Conservation (phyloP, 2,113 vertebrate species). For the Oreochromis spilurus region DNA sequence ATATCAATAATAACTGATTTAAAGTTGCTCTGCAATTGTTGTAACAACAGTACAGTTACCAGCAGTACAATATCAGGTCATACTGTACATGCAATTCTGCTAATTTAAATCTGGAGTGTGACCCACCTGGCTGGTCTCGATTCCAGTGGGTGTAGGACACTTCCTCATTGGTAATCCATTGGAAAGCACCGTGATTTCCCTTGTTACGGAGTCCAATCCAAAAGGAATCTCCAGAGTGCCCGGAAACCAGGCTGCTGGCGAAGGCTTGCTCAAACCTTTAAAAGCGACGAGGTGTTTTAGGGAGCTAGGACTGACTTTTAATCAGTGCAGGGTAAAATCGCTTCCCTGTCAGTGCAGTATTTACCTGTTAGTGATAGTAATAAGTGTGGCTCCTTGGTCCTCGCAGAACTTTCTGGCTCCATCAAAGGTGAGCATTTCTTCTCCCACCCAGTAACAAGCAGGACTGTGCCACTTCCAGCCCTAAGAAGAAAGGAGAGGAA, state of each 20-base stretch:
- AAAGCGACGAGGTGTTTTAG: neutral
- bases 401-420: constrained; percentile 82
- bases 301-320: neutral
- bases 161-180: constrained; percentile 85
- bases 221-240: constrained; percentile 81
- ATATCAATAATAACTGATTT: neutral
- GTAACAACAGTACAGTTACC: neutral
- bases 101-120: rapidly evolving
- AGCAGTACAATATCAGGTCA: neutral
- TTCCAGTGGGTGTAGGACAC: constrained; percentile 95
- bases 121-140: constrained; percentile 85
- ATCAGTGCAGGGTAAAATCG: neutral
- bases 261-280: constrained; percentile 93
- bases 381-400: constrained; percentile 74
- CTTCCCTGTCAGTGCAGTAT: neutral
- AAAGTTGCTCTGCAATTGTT: neutral
- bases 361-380: constrained; percentile 87
- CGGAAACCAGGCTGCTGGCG: constrained; percentile 86
- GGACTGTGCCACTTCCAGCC: constrained; percentile 98
- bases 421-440: constrained; percentile 79
- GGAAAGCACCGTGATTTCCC: constrained; percentile 76
- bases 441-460: constrained; percentile 90
- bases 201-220: constrained; percentile 88
- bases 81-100: neutral
- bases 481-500: constrained; percentile 56